Conservation (phyloP, 30 jellyfish, hydroid and myxozoan species). For the Turritopsis dohrnii region DNA sequence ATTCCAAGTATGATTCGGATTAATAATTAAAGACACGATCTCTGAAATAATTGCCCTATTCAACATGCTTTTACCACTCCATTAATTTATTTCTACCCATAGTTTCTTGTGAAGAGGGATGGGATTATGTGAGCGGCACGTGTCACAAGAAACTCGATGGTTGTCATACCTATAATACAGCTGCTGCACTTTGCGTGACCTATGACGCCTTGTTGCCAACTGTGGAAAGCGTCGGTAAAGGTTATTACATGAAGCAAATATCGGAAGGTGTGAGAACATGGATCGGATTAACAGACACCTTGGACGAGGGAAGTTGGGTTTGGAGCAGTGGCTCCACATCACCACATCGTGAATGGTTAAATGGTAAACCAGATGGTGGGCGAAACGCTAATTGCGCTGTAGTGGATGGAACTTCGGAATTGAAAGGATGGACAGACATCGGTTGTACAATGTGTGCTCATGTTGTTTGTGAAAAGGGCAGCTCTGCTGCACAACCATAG, state of each 20-base stretch:
- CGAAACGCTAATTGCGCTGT: conserved; percentile 17
- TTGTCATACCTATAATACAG: neutral
- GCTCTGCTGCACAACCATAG: neutral
- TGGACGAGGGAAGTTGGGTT: conserved; percentile 12
- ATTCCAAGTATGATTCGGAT: neutral
- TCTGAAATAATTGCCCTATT: too few species aligned
- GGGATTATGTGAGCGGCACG: neutral
- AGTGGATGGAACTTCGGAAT: neutral
- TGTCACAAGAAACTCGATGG: conserved; percentile 3
- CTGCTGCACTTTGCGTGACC: neutral
- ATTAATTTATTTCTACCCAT: neutral
- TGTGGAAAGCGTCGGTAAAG: neutral
- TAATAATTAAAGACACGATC: too few species aligned
- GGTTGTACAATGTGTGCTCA: neutral
- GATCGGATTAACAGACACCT: conserved; percentile 1
- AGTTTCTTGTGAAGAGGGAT: conserved; percentile 16
- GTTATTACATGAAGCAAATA: neutral
- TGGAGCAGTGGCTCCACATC: conserved; percentile 16
- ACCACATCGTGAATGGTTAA: neutral
- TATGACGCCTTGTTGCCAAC: conserved; percentile 26
- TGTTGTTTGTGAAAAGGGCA: conserved; percentile 23
- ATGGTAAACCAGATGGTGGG: conserved; percentile 13
- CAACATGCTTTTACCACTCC: too few species aligned
- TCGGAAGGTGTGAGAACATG: conserved; percentile 1
- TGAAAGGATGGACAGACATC: conserved; percentile 19